Evolutionary conservation across 2,888 invertebrate species (phyloP), one percentile per base, ranked within the genome.

Genomic region (Cremastobaeus sp.): DNA sequence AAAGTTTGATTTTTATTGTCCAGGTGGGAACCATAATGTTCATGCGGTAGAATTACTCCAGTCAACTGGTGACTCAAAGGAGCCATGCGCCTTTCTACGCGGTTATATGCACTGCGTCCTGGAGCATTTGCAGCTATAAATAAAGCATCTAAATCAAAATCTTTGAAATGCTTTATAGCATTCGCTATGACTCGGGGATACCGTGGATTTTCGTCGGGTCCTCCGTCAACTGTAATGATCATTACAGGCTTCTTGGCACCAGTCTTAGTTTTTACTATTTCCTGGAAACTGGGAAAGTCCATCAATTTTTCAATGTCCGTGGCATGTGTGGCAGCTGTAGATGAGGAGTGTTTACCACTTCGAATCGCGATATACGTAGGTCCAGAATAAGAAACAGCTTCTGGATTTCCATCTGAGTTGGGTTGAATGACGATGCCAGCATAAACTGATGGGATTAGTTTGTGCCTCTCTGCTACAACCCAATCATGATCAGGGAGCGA

Each of bases 321-420:
- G 11, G 78, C 77, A 73, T 85, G 85, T 12, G 78, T 73, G 21
- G 59, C 57, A 15, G 85, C 82, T 18, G 78, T 80, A 3, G 79
- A 80, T 4, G 76, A 78, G 39, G 73, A 76, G 48, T 84, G 83
- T 62, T 83, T 84, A 2, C 78, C 82, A 50, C 77, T 78, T 8
- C 83, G 47, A 11, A 85, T 82, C 5, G 86, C 82, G 28, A 88
- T 79, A 78, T 85, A 48, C 47, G 87, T 88, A 41, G 88, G 88
- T 8, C 88, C 88, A 62, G 79, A 81, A 66, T 86, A 86, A 32
- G 79, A 59, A 12, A 88, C 85, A 47, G 84, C 83, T 78, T 85
- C 64, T 59, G 78, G 76, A 77, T 74, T 60, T 45, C 83, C 82
- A 68, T 78, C 18, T 37, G 65, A 68, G 25, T 81, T 72, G 11